Evolutionary conservation across 1,140 invertebrate genomes (phyloP), one percentile per base, ranked within the genome.

Genomic region (Halictus rubicundus): DNA sequence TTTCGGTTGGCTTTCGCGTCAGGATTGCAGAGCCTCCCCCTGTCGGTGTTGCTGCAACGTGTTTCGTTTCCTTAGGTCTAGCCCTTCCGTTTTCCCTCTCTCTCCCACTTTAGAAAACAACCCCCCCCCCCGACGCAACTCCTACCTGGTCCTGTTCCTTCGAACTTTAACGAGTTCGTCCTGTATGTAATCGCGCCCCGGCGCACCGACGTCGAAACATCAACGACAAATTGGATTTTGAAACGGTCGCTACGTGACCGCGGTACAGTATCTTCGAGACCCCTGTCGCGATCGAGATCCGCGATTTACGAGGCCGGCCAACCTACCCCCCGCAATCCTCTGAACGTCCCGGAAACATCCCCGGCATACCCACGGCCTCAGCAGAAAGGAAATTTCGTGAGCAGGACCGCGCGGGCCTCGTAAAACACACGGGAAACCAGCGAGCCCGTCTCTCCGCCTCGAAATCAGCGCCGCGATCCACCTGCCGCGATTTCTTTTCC

Each of bases 161-260:
- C 72, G 65, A 80, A 80, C 78, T 80, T 76, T 75, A 80, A 80
- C 78, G 65, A 68, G 78, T 75, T 76, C 65, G 37, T 63, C 73
- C 73, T 68, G 59, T 80, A 68, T 75, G 72, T 80, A 80, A 80
- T 80, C 78, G 64, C 78, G 54, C 23, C 32, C 42, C 42, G 54
- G 42, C 19, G 32, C 64, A 54, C 16, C 64, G 46, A 75, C 72
- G 72, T 68, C 64, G 66, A 81, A 81, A 77, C 65, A 81, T 81
- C 79, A 77, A 77, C 79, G 73, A 77, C 73, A 77, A 81, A 81
- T 81, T 81, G 65, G 73, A 81, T 77, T 77, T 69, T 81, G 73
- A 81, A 81, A 81, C 73, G 68, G 64, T 76, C 73, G 52, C 65
- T 77, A 77, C 79, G 79, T 81, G 79, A 75, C 63, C 72, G 65